phyloP scores from a whole-genome alignment of 53 echinoderm and acorn worm species.

The Antedon mediterranea region DNA sequence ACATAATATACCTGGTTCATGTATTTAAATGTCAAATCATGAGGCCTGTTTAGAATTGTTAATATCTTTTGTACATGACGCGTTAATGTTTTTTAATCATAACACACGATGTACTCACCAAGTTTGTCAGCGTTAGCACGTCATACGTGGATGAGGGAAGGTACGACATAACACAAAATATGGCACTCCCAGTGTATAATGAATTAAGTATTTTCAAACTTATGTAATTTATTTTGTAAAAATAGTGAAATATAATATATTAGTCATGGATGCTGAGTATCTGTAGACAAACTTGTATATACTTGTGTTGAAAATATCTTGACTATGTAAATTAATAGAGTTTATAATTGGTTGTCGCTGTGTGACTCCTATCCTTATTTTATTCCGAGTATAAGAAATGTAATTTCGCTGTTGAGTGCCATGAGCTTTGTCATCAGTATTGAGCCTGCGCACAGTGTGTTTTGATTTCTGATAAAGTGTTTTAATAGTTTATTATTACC shows the following conservation, averaged over 20 bases:
- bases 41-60: not conserved
- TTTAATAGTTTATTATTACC: no score
- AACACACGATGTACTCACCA: not conserved
- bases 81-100: not conserved
- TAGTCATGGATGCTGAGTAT: not conserved
- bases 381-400: not conserved
- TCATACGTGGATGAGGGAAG: no score
- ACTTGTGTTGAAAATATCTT: not conserved
- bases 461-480: not conserved
- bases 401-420: not conserved
- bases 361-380: not conserved
- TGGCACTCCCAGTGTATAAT: no score
- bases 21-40: not conserved
- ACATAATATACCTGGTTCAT: not conserved
- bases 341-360: not conserved
- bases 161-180: no score
- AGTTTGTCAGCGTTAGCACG: no score
- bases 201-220: not conserved
- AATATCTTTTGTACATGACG: not conserved
- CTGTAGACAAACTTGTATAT: not conserved
- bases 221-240: not conserved
- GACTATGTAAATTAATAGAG: not conserved
- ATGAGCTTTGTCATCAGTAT: no score
- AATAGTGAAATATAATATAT: not conserved
- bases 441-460: no score